Percentiles rank a stretch among this genome's conserved stretches.
phyloP scores from a whole-genome alignment of 2,888 invertebrate genomes.

The Dinocampus coccinellae region DNA sequence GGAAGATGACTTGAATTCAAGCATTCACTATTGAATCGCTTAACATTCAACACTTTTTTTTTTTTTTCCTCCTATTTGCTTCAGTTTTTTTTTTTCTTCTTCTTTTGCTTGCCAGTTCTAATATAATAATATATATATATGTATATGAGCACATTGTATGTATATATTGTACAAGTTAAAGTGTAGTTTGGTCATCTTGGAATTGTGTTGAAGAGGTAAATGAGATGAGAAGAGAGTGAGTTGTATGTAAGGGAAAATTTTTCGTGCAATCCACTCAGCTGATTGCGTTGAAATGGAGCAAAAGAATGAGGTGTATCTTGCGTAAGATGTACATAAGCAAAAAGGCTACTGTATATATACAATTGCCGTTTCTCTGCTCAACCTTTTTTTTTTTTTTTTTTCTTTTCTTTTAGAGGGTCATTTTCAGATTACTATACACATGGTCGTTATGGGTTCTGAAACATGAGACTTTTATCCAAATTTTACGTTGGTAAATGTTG shows the following conservation, averaged over 20 bases:
- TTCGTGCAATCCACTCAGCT: conserved; percentile 45
- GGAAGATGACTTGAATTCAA: neutral
- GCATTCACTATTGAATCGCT: conserved; percentile 49
- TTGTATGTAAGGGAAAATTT: conserved; percentile 29
- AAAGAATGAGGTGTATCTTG: conserved; percentile 40
- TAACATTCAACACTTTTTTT: conserved; percentile 12
- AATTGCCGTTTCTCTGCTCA: neutral
- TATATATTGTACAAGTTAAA: neutral
- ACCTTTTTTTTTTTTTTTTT: conserved; percentile 4
- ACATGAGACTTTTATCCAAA: conserved; percentile 46
- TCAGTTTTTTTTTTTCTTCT: too few species aligned
- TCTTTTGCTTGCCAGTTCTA: neutral
- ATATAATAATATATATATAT: neutral
- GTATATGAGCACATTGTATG: neutral
- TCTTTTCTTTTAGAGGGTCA: conserved; percentile 41
- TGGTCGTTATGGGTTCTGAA: conserved; percentile 32
- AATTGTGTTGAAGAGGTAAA: neutral
- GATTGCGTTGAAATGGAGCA: conserved; percentile 45
- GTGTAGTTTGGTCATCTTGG: neutral
- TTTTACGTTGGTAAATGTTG: conserved; percentile 23
- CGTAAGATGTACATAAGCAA: neutral
- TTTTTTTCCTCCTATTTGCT: conserved; percentile 5
- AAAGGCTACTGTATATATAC: neutral
- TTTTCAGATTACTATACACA: conserved; percentile 11
- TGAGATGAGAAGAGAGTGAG: neutral